Evolutionary conservation across 2,797 vertebrate genomes (phyloP).

Genomic region (Spinus pinus): DNA sequence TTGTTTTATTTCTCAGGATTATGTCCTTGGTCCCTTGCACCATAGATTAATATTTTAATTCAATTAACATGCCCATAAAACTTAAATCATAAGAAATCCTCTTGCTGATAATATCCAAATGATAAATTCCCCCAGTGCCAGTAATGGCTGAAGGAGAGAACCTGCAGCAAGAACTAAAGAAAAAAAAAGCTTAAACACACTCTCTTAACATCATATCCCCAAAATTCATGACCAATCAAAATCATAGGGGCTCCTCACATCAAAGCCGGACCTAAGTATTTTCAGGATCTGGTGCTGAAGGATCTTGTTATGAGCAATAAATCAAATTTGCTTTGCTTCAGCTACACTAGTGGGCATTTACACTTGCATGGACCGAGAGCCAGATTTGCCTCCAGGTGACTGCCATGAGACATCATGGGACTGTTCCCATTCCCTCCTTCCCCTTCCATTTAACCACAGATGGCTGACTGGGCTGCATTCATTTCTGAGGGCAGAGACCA

Average conservation of each 20-base stretch:
- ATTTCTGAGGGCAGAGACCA: neutral
- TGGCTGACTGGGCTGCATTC: neutral
- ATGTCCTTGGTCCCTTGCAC: constrained; percentile 3
- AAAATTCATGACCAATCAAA: neutral
- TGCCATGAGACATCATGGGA: neutral
- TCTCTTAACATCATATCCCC: rapidly evolving
- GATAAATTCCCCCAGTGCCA: neutral
- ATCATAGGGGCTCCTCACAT: neutral
- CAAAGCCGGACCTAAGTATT: neutral
- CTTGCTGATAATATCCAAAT: neutral
- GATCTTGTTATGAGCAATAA: neutral
- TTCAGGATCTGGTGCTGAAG: neutral
- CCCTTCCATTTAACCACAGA: neutral
- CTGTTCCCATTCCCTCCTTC: neutral
- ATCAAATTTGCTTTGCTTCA: neutral
- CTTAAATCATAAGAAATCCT: constrained; percentile 17
- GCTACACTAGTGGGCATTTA: neutral
- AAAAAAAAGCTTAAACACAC: neutral
- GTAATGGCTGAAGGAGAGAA: neutral
- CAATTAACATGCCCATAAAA: constrained; percentile 15
- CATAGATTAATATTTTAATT: constrained; percentile 52
- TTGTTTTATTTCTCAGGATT: constrained; percentile 53
- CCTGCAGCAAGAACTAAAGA: neutral
- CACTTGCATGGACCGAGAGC: neutral
- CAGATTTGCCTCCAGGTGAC: neutral